Conservation (phyloP, 2,888 invertebrate genomes). For the Caenorhabditis wallacei region DNA sequence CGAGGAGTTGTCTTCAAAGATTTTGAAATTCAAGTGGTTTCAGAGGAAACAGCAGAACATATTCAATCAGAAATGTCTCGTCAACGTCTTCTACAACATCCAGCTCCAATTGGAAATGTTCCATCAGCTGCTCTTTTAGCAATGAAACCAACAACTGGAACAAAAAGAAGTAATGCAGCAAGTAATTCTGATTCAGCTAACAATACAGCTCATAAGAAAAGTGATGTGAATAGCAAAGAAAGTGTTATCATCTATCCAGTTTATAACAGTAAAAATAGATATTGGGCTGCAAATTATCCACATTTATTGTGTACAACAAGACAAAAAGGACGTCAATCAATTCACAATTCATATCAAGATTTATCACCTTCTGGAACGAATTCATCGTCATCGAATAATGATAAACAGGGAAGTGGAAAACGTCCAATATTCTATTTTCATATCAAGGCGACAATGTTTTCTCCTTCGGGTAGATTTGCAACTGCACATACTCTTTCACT, state of each 20-base stretch:
- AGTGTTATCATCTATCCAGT: conserved; percentile 78
- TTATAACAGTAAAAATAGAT: conserved; percentile 77
- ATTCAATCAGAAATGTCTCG: conserved; percentile 81
- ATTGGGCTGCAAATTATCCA: conserved; percentile 82
- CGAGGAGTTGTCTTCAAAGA: conserved; percentile 81
- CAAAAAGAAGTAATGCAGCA: conserved; percentile 77
- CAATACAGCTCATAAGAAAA: conserved; percentile 82
- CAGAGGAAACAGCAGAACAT: conserved; percentile 81
- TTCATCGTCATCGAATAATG: conserved; percentile 39
- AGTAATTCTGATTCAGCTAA: conserved; percentile 72
- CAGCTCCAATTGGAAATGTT: conserved; percentile 74
- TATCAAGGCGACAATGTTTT: conserved; percentile 79
- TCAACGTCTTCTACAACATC: conserved; percentile 79
- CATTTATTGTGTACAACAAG: conserved; percentile 82
- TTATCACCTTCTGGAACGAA: conserved; percentile 72
- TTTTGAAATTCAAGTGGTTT: conserved; percentile 81
- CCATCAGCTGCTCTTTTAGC: conserved; percentile 80
- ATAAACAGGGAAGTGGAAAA: conserved; percentile 77
- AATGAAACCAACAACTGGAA: conserved; percentile 82
- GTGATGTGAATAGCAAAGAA: conserved; percentile 82
- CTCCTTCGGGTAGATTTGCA: conserved; percentile 79
- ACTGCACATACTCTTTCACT: conserved; percentile 82
- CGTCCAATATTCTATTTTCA: conserved; percentile 82
- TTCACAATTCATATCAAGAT: conserved; percentile 78
- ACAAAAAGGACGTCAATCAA: conserved; percentile 79